Conservation (phyloP, 2,888 invertebrate species). For the Asteroscopus sphinx region DNA sequence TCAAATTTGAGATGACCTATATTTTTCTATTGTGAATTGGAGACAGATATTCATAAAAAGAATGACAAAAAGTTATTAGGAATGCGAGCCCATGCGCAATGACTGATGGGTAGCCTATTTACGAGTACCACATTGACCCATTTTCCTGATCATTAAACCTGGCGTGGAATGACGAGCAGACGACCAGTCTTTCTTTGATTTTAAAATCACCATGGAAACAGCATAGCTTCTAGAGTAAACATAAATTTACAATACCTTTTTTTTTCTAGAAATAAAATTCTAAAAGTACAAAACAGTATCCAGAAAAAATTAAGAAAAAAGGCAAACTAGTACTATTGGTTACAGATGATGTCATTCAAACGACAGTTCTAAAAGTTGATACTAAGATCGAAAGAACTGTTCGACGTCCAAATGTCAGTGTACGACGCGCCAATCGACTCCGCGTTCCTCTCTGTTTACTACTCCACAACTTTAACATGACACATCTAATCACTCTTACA, state of each 20-base stretch:
- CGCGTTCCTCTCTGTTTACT: slow-evolving; percentile 75
- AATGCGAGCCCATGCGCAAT: slow-evolving; percentile 10
- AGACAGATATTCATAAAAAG: slow-evolving; percentile 8
- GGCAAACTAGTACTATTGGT: slow-evolving; percentile 53
- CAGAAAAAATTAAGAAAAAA: slow-evolving; percentile 1
- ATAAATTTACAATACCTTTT: not conserved
- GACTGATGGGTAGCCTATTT: slow-evolving; percentile 40
- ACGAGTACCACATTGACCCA: slow-evolving; percentile 33
- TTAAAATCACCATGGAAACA: slow-evolving; percentile 10
- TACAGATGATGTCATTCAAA: slow-evolving; percentile 64
- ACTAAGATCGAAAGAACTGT: slow-evolving; percentile 70
- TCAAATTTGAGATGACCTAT: not conserved
- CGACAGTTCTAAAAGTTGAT: slow-evolving; percentile 64
- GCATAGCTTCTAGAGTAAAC: not conserved
- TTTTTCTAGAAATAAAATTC: not conserved
- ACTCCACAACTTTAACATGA: slow-evolving; percentile 50
- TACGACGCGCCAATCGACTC: slow-evolving; percentile 71
- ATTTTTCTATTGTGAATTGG: slow-evolving; percentile 2
- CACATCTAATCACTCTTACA: slow-evolving; percentile 58
- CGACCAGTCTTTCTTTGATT: not conserved
- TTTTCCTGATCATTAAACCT: slow-evolving; percentile 28
- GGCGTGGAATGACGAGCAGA: slow-evolving; percentile 5
- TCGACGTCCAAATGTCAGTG: slow-evolving; percentile 81
- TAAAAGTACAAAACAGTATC: not conserved
- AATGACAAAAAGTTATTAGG: slow-evolving; percentile 15